Evolutionary conservation across 2,797 vertebrate species (phyloP).

Genomic region (Trematomus bernacchii): DNA sequence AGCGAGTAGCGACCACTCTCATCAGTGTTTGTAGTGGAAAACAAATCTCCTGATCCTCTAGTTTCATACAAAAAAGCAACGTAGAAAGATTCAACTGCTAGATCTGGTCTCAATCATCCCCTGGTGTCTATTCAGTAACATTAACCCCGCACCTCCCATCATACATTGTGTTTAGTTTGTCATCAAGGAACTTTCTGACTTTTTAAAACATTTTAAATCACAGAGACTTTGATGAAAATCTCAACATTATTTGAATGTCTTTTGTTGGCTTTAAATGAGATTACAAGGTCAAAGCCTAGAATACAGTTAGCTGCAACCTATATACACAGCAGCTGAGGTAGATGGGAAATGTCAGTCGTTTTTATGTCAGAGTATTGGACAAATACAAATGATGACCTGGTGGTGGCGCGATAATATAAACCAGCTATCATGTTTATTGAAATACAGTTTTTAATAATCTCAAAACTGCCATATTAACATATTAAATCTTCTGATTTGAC

Average conservation of each 20-base stretch:
- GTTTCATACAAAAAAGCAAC: constrained; percentile 7
- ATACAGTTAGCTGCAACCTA: not conserved
- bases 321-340: not conserved
- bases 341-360: not conserved
- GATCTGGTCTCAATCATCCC: constrained; percentile 24
- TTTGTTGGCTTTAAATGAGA: too few species aligned
- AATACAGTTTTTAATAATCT: not conserved
- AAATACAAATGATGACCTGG: not conserved
- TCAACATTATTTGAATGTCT: too few species aligned
- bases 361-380: not conserved
- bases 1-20: constrained; percentile 14
- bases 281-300: not conserved
- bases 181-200: constrained; percentile 28
- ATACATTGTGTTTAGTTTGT: constrained; percentile 26
- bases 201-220: not conserved
- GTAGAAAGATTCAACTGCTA: not conserved
- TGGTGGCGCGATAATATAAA: not conserved
- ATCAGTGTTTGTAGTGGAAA: constrained; percentile 20
- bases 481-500: not conserved
- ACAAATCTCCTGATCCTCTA: constrained; percentile 12
- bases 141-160: constrained; percentile 18
- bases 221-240: not conserved
- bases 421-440: not conserved
- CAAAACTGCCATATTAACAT: not conserved
- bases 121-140: not conserved